These are phyloP conservation scores for Bruchidius siliquastri DNA, from an alignment of 2,888 invertebrate genomes.

Conservation along the genomic window DNA sequence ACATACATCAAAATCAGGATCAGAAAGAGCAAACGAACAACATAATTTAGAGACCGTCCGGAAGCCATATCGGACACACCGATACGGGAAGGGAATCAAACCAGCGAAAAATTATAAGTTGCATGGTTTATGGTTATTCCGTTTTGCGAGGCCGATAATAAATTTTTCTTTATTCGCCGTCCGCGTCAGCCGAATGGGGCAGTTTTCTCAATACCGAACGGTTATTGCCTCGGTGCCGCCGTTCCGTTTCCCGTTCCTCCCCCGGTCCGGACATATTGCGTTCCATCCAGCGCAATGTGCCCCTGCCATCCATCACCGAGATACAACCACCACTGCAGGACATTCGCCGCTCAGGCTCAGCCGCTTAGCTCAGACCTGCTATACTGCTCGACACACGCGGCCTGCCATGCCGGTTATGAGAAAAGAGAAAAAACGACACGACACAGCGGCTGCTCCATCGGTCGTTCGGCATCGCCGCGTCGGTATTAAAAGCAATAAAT, in stretches of 20 bases:
- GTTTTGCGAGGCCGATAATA: constrained; percentile 45
- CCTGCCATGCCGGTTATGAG: neutral
- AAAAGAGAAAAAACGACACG: constrained; percentile 8
- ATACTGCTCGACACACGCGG: neutral
- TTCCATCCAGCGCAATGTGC: constrained; percentile 58
- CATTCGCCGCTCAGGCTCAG: neutral
- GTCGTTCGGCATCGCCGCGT: neutral
- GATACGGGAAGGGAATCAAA: neutral
- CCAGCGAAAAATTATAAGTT: constrained; percentile 13
- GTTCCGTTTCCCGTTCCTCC: constrained; percentile 34
- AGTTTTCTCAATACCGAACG: constrained; percentile 59
- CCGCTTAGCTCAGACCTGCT: neutral
- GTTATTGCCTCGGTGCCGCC: constrained; percentile 55
- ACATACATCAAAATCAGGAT: too few relatives aligned
- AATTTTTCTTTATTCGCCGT: constrained; percentile 58
- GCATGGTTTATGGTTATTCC: constrained; percentile 34
- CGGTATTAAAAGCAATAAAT: constrained; percentile 7
- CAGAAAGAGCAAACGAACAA: too few relatives aligned
- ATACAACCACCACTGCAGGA: constrained; percentile 28
- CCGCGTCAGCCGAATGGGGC: constrained; percentile 58
- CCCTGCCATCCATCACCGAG: constrained; percentile 52
- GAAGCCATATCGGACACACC: neutral
- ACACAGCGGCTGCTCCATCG: neutral
- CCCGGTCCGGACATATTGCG: constrained; percentile 54
- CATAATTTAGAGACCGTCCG: neutral